Evolutionary conservation across 2,888 invertebrate species (phyloP), one percentile per base, ranked within the genome.

Genomic region (Dryocosmus kuriphilus): DNA sequence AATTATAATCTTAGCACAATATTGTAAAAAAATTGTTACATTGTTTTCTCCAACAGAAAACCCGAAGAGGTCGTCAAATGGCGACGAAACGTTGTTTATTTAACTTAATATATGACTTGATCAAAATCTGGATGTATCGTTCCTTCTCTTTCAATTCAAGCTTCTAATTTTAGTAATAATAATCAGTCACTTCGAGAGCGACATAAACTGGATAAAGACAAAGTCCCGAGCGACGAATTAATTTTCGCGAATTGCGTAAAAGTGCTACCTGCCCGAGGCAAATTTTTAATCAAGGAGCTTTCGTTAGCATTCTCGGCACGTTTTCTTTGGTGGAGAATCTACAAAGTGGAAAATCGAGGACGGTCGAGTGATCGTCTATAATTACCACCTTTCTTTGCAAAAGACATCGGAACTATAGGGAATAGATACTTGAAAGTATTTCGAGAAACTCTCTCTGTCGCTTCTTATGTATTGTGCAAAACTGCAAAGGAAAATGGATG

Each of bases 401-500:
- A 57, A 55, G 35, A 16, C 57, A 60, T 6, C 19, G n/a, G 24
- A 22, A 24, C 8, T 16, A 11, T 22, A 32, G 55, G 1, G 22
- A 65, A 65, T 24, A 7, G 38, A 65, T 24, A 24, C 38, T 65
- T 7, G 8, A 27, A 51, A 51, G 46, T 51, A 51, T 51, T 71
- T 46, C 11, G 9, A 71, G 71, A 51, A 27, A 71, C 30, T 46
- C 30, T 71, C n/a, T 46, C 30, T 51, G 30, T 30, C 41, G n/a
- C n/a, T 11, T 46, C 27, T 35, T 14, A 16, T 27, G 19, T 76
- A 19, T 35, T 14, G n/a, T n/a, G n/a, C n/a, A n/a, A n/a, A n/a
- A n/a, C n/a, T n/a, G 61, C 19, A 76, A 76, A 51, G 55, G 61
- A 61, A 67, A 65, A 74, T 61, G 22, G 67, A 61, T 76, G 67